phyloP scores from a whole-genome alignment of 2,888 invertebrate species.

The Dugesia japonica region DNA sequence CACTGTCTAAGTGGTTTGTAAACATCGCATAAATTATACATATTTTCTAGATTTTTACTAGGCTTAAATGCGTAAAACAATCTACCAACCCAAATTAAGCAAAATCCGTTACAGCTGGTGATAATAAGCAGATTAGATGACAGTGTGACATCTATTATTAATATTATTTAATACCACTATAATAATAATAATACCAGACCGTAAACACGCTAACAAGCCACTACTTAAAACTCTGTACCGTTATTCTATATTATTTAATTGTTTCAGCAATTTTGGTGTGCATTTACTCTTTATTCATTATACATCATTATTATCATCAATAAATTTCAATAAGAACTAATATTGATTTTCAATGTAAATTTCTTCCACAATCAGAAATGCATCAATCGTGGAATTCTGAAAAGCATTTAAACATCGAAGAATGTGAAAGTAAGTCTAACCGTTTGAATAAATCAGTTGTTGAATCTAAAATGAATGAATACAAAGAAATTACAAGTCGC shows the following conservation, averaged over 20 bases:
- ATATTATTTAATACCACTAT: neutral
- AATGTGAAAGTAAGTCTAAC: neutral
- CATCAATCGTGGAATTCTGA: neutral
- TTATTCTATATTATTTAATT: neutral
- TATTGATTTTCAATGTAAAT: neutral
- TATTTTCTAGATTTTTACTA: neutral
- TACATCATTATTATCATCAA: neutral
- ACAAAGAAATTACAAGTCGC: neutral
- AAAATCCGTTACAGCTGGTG: neutral
- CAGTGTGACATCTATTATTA: neutral
- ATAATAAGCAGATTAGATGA: neutral
- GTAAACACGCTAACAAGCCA: neutral
- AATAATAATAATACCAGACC: too few relatives aligned
- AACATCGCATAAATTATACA: conserved; percentile 9
- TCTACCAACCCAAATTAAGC: neutral
- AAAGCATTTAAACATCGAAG: neutral
- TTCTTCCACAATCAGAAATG: neutral
- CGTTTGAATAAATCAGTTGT: neutral
- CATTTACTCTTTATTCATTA: neutral
- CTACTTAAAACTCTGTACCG: neutral
- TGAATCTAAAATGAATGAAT: neutral
- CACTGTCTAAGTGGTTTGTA: neutral
- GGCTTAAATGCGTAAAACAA: neutral
- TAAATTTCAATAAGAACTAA: neutral
- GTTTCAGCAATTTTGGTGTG: neutral